phyloP scores from a whole-genome alignment of 1,140 invertebrate species.

The Lepidurus packardi region DNA sequence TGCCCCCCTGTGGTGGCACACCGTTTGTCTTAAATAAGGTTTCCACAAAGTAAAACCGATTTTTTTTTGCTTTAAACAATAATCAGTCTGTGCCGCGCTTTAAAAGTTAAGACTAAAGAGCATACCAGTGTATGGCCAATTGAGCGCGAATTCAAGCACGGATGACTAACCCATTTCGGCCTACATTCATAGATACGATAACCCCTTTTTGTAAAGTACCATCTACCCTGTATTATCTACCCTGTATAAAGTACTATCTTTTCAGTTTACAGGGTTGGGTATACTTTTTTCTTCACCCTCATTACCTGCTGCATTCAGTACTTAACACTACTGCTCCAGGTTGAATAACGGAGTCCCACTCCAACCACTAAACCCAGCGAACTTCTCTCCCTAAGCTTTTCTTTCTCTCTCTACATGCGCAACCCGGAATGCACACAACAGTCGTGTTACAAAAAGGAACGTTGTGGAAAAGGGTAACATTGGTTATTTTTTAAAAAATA shows the following conservation, averaged over 20 bases:
- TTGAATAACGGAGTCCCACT: no score
- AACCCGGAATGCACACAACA: not conserved
- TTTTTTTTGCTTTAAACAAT: not conserved
- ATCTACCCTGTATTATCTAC: not conserved
- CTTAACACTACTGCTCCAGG: no score
- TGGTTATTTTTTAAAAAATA: not conserved
- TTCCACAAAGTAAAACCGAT: not conserved
- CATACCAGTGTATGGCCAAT: not conserved
- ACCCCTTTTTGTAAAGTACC: not conserved
- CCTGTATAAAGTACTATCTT: no score
- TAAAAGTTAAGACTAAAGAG: not conserved
- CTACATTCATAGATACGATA: not conserved
- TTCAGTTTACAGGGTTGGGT: not conserved
- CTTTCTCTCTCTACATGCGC: no score
- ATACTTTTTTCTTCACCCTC: no score
- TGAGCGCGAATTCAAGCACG: not conserved
- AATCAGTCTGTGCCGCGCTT: not conserved
- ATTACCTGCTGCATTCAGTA: no score
- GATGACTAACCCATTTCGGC: not conserved
- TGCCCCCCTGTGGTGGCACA: not conserved
- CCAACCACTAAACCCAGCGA: no score
- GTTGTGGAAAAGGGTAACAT: not conserved
- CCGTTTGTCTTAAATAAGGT: not conserved
- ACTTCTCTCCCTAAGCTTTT: no score
- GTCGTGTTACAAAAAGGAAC: not conserved